Evolutionary conservation across 2,888 invertebrate genomes (phyloP).

Genomic region (Teleogryllus oceanicus): DNA sequence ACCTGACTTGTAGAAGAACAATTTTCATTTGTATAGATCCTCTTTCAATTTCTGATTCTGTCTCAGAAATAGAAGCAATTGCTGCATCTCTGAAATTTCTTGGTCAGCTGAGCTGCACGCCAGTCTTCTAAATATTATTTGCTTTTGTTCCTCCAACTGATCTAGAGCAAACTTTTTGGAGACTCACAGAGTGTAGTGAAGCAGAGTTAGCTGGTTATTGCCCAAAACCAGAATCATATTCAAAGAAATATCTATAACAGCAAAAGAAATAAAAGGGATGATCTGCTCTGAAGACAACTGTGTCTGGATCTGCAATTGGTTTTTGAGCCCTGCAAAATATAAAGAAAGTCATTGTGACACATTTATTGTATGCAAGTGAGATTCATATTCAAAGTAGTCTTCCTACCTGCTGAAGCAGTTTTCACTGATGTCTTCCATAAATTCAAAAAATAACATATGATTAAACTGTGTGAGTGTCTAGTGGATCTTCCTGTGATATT

Average conservation of each 20-base stretch:
- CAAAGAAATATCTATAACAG: neutral
- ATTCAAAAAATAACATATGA: neutral
- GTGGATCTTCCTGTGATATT: neutral
- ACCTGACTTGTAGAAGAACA: too few species aligned
- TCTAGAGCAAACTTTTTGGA: neutral
- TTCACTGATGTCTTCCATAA: neutral
- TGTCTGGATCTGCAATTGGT: neutral
- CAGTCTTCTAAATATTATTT: neutral
- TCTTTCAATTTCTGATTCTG: too few species aligned
- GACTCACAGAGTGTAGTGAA: neutral
- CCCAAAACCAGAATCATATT: neutral
- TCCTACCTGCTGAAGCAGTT: neutral
- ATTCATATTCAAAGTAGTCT: too few species aligned
- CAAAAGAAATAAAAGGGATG: neutral
- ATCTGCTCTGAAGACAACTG: slow-evolving; percentile 7
- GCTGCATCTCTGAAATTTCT: too few species aligned
- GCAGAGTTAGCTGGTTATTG: too few species aligned
- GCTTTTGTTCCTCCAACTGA: neutral
- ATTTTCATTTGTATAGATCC: too few species aligned
- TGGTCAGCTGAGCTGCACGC: neutral
- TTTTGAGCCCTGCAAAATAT: neutral
- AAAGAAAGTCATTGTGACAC: neutral
- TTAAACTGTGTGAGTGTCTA: neutral
- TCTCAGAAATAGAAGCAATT: too few species aligned
- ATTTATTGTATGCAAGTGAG: too few species aligned